A percentile compares a stretch with the other conserved stretches of the same genome.
phyloP scores from a whole-genome alignment of 2,888 invertebrate species.

The Athalia cordata region DNA sequence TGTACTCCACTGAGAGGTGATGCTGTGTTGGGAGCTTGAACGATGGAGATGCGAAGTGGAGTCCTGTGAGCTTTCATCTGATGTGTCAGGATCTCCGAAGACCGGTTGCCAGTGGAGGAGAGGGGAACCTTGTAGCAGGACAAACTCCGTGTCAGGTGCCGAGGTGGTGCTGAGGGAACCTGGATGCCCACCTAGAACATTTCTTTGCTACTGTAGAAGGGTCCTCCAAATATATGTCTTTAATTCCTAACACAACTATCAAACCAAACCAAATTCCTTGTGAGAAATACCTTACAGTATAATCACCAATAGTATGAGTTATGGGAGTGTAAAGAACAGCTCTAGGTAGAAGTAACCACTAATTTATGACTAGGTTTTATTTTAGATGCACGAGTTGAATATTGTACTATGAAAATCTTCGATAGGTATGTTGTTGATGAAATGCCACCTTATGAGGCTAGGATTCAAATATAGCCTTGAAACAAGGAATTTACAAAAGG shows the following conservation, averaged over 20 bases:
- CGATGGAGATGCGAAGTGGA: constrained; percentile 64
- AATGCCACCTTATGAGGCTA: too few relatives aligned
- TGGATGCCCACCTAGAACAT: constrained; percentile 65
- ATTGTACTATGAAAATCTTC: too few relatives aligned
- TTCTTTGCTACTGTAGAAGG: constrained; percentile 10
- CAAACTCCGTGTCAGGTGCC: constrained; percentile 75
- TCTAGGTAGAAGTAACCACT: too few relatives aligned
- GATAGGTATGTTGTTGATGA: too few relatives aligned
- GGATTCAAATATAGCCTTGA: too few relatives aligned
- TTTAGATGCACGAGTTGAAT: too few relatives aligned
- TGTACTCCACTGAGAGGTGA: constrained; percentile 63
- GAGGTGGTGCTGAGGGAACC: constrained; percentile 70
- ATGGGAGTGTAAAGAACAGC: background rate
- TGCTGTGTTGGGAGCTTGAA: constrained; percentile 66
- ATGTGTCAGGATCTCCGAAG: constrained; percentile 70
- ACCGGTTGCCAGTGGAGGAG: constrained; percentile 76
- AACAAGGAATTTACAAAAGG: too few relatives aligned
- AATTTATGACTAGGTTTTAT: too few relatives aligned
- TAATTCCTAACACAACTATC: background rate
- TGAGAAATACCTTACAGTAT: constrained; percentile 1
- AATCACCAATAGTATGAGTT: background rate
- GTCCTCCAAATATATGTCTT: background rate
- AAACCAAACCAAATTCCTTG: background rate
- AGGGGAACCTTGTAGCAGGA: constrained; percentile 76
- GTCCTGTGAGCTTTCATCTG: constrained; percentile 73